Base-by-base conservation (phyloP, 2,113 vertebrate genomes). In the Podarcis cretensis region DNA sequence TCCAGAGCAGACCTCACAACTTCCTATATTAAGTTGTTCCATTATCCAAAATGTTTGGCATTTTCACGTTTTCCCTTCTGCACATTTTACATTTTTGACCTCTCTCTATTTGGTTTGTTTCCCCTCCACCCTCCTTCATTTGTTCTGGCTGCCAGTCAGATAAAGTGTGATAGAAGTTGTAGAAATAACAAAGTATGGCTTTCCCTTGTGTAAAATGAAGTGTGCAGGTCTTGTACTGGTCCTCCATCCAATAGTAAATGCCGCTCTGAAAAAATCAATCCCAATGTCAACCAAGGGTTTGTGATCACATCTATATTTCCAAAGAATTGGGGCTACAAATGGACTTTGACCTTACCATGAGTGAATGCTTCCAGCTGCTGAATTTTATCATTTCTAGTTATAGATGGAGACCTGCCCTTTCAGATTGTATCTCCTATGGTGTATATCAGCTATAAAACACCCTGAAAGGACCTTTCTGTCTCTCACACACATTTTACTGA, bases 401-500 rank as follows among this genome's bases (percentile, higher is more conserved):
- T 54, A 54, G 48, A 54, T 54, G 48, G 48, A 54, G 48, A 54
- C 48, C 48, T 54, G 48, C 48, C 48, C 48, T 54, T 54, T 54
- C 48, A 54, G 48, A 54, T 54, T 54, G 48, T 54, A 54, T 54
- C 48, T 54, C 48, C 48, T 54, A 54, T 12, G 48, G 48, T 54
- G 9, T 54, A 54, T 54, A 54, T 54, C 48, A 54, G 48, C 48
- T 54, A 54, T 54, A 54, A 54, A 54, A 54, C 48, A 54, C 48
- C 48, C 48, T 54, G 48, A 54, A 54, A 54, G 48, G 48, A 54
- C 48, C 48, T 54, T 48, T 63, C 59, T 63, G 16, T 63, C 59
- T 20, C 59, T 18, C 59, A 63, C 59, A 63, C 59, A 63, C 73
- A 92, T 94, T 92, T 95, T 95, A 89, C 71, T 89, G n/a, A 94